phyloP scores from a whole-genome alignment of 2,888 invertebrate species.

The Drosophila merina region DNA sequence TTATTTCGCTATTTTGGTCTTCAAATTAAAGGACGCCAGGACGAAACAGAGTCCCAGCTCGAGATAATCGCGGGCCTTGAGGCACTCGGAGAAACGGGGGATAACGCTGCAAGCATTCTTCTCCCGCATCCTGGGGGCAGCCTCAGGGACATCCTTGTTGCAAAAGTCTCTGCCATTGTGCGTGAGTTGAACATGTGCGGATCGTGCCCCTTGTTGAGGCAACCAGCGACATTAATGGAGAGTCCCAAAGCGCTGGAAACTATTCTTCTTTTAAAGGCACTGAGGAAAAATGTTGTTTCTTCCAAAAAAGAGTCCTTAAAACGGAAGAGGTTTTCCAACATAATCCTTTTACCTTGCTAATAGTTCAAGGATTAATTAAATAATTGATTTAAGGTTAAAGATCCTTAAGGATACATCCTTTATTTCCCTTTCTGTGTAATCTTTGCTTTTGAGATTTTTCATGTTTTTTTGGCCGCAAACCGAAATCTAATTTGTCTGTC shows the following conservation, averaged over 20 bases:
- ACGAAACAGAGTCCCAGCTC: constrained; percentile 14
- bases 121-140: constrained; percentile 4
- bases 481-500: constrained; percentile 71
- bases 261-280: neutral
- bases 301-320: neutral
- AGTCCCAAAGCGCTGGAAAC: neutral
- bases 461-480: constrained; percentile 38
- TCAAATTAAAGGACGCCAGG: constrained; percentile 29
- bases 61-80: constrained; percentile 49
- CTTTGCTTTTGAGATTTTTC: constrained; percentile 5
- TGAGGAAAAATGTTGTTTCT: neutral
- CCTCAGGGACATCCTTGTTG: neutral
- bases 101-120: constrained; percentile 1
- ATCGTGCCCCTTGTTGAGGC: constrained; percentile 42
- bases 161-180: constrained; percentile 3
- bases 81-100: constrained; percentile 11
- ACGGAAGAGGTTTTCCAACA: too few relatives aligned
- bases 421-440: neutral
- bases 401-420: too few relatives aligned
- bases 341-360: too few relatives aligned
- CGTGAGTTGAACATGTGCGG: constrained; percentile 46
- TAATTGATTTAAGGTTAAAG: too few relatives aligned
- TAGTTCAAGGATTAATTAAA: too few relatives aligned
- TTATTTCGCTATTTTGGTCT: constrained; percentile 40
- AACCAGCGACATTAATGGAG: constrained; percentile 43